Evolutionary conservation across 2,797 vertebrate species (phyloP), one percentile per base, ranked within the genome.

Genomic region (Hephaestus fuliginosus): DNA sequence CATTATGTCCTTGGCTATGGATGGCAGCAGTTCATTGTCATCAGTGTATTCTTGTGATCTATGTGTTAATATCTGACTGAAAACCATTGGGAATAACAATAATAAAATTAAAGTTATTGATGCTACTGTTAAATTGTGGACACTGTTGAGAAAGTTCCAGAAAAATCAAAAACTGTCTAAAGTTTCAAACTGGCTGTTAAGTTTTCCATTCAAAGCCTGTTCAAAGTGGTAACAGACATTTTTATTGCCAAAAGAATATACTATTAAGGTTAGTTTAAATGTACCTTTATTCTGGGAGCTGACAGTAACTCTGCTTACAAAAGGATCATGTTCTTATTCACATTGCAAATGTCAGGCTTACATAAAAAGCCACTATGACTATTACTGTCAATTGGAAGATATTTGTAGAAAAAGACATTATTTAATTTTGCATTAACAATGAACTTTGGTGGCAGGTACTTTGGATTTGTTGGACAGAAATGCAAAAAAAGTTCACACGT

Each of bases 401-500:
- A 25, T 39, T 52, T 65, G 25, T 33, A 60, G 53, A 65, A 77
- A 70, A 41, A 57, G 3, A 43, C 20, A 22, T 28, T 4, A 39
- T 70, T 58, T 20, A 30, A 53, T 48, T 41, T n/a, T 41, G 7
- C 5, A 18, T 61, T 41, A 43, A 22, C 48, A 43, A 4, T 43
- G 36, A 51, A 33, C 3, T 75, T 65, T 8, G 3, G 30, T 41
- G 65, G 63, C 12, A 39, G 46, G 60, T 22, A 60, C 56, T 4
- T 56, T 61, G 22, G 57, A 22, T 75, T 65, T 60, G 43, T 48
- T 39, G 3, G 25, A 65, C 39, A 46, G 14, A 70, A 56, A 71
- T 36, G 13, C 10, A 46, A n/a, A 62, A 62, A 61, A 60, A 28
- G 8, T 49, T 48, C 17, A 41, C 20, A 11, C 3, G 1, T 52